Evolutionary conservation across 37 sponge, comb jelly and placozoan genomes (phyloP).

Genomic region (Spongilla lacustris): DNA sequence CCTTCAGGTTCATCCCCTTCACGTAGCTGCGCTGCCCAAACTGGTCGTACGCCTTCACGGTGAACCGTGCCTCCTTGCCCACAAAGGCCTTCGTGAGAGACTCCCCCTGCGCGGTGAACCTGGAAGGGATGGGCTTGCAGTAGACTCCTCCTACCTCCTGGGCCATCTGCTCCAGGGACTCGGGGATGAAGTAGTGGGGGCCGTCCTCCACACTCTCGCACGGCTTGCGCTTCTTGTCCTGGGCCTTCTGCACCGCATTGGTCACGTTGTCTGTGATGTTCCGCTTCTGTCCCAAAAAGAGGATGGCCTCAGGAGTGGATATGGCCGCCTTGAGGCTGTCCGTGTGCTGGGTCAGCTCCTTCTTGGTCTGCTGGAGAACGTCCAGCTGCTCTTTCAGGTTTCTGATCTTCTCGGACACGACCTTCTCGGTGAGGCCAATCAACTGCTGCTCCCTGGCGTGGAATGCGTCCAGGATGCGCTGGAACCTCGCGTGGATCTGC

Average conservation of each 20-base stretch:
- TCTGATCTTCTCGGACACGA: constrained; percentile 23
- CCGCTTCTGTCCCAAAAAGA: constrained; percentile 18
- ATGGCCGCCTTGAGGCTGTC: constrained; percentile 12
- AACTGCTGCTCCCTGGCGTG: constrained; percentile 17
- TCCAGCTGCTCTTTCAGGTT: constrained; percentile 16
- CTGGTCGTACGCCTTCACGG: constrained; percentile 34
- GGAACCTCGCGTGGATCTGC: constrained; percentile 33
- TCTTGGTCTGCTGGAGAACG: constrained; percentile 4
- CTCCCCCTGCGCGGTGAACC: constrained; percentile 33
- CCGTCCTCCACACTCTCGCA: constrained; percentile 35
- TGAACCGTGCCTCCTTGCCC: constrained; percentile 26
- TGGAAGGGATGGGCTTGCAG: constrained; percentile 49
- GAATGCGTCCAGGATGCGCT: constrained; percentile 25
- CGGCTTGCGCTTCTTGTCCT: constrained; percentile 11
- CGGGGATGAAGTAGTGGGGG: constrained; percentile 26
- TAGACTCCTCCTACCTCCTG: constrained; percentile 25
- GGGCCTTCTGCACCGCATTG: constrained; percentile 3
- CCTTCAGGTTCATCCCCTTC: constrained; percentile 11
- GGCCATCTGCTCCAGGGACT: constrained; percentile 8
- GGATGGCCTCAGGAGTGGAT: background rate
- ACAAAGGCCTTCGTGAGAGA: constrained; percentile 50
- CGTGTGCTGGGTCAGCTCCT: background rate
- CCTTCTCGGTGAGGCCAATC: constrained; percentile 10
- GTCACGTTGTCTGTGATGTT: background rate
- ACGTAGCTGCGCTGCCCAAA: constrained; percentile 36